A percentile compares a stretch with the other conserved stretches of the same genome.
Evolutionary conservation across 1,140 invertebrate species (phyloP).

Genomic region (Calliphora vicina): DNA sequence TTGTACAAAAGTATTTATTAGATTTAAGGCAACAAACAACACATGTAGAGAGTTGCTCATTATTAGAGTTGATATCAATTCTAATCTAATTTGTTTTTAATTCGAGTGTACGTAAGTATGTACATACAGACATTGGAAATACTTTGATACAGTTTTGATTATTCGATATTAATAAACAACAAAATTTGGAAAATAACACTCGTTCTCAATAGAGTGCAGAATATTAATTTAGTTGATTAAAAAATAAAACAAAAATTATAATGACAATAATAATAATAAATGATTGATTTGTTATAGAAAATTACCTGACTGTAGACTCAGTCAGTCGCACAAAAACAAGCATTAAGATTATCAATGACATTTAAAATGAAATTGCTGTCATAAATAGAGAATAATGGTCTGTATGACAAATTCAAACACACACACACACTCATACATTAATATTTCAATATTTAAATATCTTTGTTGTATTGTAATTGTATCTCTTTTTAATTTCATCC

Average conservation of each 20-base stretch:
- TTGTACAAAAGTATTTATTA: neutral
- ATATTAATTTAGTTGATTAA: slow-evolving; percentile 11
- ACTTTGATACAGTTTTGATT: neutral
- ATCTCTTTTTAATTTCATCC: neutral
- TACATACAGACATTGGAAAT: neutral
- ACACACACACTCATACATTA: neutral
- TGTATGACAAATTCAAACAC: neutral
- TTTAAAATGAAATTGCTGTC: neutral
- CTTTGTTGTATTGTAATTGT: neutral
- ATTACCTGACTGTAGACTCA: neutral
- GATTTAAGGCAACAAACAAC: neutral
- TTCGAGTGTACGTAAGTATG: neutral
- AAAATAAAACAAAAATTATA: neutral
- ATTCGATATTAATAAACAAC: neutral
- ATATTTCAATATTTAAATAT: neutral
- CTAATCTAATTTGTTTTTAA: slow-evolving; percentile 14
- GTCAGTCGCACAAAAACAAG: too few species aligned
- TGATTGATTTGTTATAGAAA: slow-evolving; percentile 5
- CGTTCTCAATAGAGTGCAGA: neutral
- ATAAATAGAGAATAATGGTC: neutral
- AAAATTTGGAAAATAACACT: neutral
- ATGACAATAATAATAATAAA: neutral
- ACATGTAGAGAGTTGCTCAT: neutral
- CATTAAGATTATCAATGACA: neutral
- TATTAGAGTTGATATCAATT: neutral